phyloP scores from a whole-genome alignment of 2,113 vertebrate genomes.

The Hippocampus abdominalis region DNA sequence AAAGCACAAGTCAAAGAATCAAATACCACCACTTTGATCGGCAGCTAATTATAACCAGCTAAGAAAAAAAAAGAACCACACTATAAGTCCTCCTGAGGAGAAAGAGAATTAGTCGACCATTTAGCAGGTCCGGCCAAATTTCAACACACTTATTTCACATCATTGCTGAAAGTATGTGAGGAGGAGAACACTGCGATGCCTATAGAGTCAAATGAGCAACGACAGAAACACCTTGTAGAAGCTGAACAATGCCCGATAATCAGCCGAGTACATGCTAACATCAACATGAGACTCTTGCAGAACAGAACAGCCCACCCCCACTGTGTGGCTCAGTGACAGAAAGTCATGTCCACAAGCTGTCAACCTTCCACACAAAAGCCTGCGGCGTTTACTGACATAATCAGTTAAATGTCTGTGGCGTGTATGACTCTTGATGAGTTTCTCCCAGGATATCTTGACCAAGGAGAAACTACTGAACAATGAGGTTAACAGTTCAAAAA shows the following conservation, averaged over 20 bases:
- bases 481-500: not conserved
- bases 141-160: not conserved
- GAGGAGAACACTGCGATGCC: not conserved
- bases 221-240: not conserved
- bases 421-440: not conserved
- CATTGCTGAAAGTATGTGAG: not conserved
- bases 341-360: slow-evolving; percentile 5
- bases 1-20: not conserved
- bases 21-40: not conserved
- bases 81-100: not conserved
- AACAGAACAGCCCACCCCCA: slow-evolving; percentile 7
- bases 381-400: not conserved
- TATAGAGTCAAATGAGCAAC: not conserved
- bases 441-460: not conserved
- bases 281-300: not conserved
- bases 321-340: slow-evolving; percentile 6
- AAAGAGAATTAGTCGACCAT: not conserved
- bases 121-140: not conserved
- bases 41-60: not conserved
- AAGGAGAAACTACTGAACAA: not conserved
- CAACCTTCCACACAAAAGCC: slow-evolving; percentile 8
- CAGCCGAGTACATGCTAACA: not conserved
- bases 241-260: not conserved
- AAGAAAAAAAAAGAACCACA: not conserved
- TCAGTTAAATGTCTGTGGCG: not conserved